Conservation (phyloP, 1,140 invertebrate species). For the Maniola jurtina region DNA sequence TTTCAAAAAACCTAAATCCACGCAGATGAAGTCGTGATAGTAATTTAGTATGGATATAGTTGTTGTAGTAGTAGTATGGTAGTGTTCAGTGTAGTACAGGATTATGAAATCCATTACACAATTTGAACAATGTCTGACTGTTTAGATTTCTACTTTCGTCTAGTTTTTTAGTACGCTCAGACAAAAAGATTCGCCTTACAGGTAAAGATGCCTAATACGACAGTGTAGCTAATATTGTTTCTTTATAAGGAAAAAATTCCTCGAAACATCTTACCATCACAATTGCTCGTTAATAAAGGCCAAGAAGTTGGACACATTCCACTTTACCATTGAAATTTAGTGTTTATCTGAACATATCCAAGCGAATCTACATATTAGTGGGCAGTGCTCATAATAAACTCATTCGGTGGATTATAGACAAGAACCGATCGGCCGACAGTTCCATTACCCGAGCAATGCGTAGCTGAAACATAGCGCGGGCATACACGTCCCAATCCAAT, state of each 20-base stretch:
- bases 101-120: too few species aligned
- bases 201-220: constrained; percentile 21
- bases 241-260: constrained; percentile 28
- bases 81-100: too few species aligned
- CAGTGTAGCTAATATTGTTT: constrained; percentile 24
- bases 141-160: neutral
- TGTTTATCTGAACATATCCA: constrained; percentile 24
- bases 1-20: too few species aligned
- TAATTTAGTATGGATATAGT: too few species aligned
- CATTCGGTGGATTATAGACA: constrained; percentile 65
- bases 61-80: too few species aligned
- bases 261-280: constrained; percentile 21
- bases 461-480: constrained; percentile 43
- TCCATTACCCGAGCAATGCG: constrained; percentile 60
- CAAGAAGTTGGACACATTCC: constrained; percentile 21
- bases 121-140: too few species aligned
- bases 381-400: constrained; percentile 62
- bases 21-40: too few species aligned
- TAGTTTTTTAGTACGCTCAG: constrained; percentile 1
- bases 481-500: neutral
- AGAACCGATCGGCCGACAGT: constrained; percentile 59
- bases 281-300: constrained; percentile 32
- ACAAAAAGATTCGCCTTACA: neutral
- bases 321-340: constrained; percentile 34
- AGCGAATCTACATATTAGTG: constrained; percentile 47